Evolutionary conservation across 2,113 vertebrate genomes (phyloP).

Genomic region (Grallaria varia): DNA sequence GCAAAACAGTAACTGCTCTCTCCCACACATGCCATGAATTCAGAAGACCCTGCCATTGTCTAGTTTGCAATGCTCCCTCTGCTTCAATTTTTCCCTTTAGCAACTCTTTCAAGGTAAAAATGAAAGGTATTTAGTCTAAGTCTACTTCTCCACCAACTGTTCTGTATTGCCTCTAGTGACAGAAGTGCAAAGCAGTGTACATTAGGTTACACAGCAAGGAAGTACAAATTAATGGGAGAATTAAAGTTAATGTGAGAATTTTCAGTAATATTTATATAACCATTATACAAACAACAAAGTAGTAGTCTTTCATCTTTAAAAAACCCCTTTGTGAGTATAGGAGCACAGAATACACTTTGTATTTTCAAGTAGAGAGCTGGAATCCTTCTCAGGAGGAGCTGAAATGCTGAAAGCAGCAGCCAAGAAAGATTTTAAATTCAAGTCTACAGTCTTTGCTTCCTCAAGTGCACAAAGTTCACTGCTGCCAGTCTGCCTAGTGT

Average conservation of each 20-base stretch:
- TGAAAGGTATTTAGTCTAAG: not conserved
- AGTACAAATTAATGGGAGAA: not conserved
- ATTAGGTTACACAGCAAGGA: not conserved
- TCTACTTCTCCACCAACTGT: not conserved
- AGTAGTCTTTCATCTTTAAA: not conserved
- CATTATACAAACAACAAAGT: not conserved
- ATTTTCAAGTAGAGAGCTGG: constrained; percentile 37
- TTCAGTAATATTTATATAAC: not conserved
- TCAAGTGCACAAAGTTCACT: not conserved
- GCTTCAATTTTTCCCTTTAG: not conserved
- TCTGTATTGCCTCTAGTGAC: not conserved
- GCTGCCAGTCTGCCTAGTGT: not conserved
- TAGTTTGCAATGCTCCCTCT: not conserved
- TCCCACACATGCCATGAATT: not conserved
- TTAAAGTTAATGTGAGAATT: not conserved
- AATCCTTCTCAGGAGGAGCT: not conserved
- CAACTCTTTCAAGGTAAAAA: not conserved
- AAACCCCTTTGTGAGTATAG: not conserved
- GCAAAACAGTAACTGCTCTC: not conserved
- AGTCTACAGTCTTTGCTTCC: not conserved
- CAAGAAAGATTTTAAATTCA: not conserved
- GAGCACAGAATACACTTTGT: not conserved
- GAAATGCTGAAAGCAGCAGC: not conserved
- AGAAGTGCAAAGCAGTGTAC: not conserved
- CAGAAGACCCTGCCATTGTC: not conserved